A percentile compares a stretch with the other conserved stretches of the same genome.
Evolutionary conservation across 1,140 invertebrate species (phyloP).

Genomic region (Eriocheir sinensis): DNA sequence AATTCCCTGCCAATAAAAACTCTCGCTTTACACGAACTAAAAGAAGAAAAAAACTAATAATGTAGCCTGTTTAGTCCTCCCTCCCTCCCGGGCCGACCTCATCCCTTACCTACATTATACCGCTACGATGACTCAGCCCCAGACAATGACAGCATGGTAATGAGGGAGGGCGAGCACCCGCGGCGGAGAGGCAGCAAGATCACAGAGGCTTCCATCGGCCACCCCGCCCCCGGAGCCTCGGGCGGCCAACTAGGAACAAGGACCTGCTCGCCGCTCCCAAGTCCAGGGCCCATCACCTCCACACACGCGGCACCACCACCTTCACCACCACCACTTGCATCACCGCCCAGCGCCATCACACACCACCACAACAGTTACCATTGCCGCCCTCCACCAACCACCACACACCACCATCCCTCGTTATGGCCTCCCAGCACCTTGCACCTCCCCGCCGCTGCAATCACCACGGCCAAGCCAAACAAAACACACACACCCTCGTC

Average conservation of each 20-base stretch:
- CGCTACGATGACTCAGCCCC: slow-evolving; percentile 53
- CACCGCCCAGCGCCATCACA: not conserved
- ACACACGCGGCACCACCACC: not conserved
- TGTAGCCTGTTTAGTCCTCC: not conserved
- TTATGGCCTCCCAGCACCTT: not conserved
- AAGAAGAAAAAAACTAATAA: not conserved
- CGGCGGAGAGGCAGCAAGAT: slow-evolving; percentile 19
- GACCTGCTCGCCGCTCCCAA: not conserved
- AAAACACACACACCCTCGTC: not conserved
- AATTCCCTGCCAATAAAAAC: not conserved
- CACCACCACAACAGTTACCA: not conserved
- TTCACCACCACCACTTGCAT: not conserved
- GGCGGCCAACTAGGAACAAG: not conserved
- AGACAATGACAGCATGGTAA: slow-evolving; percentile 45
- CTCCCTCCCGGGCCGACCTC: not conserved
- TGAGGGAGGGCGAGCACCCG: slow-evolving; percentile 34
- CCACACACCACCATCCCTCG: not conserved
- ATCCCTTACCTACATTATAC: slow-evolving; percentile 33
- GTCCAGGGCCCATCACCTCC: not conserved
- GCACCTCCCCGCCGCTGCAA: not conserved
- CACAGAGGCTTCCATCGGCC: not conserved
- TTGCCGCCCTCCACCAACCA: not conserved
- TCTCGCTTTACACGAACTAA: not conserved
- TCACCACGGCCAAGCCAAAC: not conserved
- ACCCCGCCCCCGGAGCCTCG: not conserved